These are phyloP conservation scores for Alethe castanea DNA, from an alignment of 2,113 vertebrate species.

Conservation along the genomic window DNA sequence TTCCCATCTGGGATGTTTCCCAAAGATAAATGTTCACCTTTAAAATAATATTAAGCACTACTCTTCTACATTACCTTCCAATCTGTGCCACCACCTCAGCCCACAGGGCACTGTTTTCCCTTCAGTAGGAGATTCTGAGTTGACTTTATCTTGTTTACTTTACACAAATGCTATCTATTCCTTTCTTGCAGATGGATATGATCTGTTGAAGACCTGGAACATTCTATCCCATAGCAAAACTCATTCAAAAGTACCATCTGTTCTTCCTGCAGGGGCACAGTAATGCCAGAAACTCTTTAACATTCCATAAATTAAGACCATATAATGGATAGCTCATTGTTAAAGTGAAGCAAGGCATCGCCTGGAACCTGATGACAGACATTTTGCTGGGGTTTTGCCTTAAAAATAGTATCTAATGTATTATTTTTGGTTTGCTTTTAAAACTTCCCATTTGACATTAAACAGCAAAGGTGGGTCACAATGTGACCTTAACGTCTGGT, in stretches of 20 bases:
- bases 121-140: not conserved
- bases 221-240: conserved; percentile 50
- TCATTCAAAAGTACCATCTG: conserved; percentile 63
- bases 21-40: not conserved
- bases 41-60: not conserved
- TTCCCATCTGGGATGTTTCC: not conserved
- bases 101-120: not conserved
- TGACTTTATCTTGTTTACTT: conserved; percentile 2
- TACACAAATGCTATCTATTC: not conserved
- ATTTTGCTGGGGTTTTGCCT: conserved; percentile 1
- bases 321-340: conserved; percentile 18
- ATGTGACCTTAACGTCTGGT: not conserved
- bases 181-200: conserved; percentile 41
- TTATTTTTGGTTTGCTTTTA: not conserved
- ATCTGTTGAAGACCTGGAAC: conserved; percentile 53
- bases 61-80: not conserved
- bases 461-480: not conserved
- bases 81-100: not conserved
- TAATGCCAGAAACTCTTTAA: conserved; percentile 48
- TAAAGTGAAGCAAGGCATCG: not conserved
- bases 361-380: not conserved
- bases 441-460: not conserved
- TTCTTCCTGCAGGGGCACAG: conserved; percentile 57
- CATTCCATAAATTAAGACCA: conserved; percentile 59
- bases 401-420: not conserved